A percentile compares a stretch with the other conserved stretches of the same genome.
These are phyloP conservation scores for Plectrocnemia conspersa DNA, from an alignment of 1,140 invertebrate genomes.

Conservation along the genomic window DNA sequence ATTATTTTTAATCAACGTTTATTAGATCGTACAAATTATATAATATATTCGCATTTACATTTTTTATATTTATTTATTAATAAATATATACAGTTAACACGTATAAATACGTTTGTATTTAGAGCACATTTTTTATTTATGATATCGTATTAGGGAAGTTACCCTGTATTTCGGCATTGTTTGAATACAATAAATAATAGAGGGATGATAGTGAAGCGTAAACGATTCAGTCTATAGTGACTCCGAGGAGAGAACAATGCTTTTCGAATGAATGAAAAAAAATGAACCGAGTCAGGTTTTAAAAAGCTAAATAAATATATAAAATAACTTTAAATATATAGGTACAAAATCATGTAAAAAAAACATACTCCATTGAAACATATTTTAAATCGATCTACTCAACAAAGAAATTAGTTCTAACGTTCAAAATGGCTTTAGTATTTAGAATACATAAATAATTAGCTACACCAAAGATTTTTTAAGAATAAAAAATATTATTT, in stretches of 20 bases:
- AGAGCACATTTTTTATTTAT: background rate
- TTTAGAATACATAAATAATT: no score
- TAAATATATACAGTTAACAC: background rate
- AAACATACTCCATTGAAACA: no score
- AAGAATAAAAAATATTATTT: no score
- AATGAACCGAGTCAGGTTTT: no score
- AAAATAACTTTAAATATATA: no score
- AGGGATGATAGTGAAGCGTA: slow-evolving; percentile 25
- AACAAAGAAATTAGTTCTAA: no score
- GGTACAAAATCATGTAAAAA: no score
- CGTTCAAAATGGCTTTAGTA: no score
- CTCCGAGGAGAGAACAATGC: slow-evolving; percentile 15
- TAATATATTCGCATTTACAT: background rate
- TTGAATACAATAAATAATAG: slow-evolving; percentile 22
- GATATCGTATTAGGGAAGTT: slow-evolving; percentile 14
- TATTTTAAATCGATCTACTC: no score
- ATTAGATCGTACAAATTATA: slow-evolving; percentile 6
- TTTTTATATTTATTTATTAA: background rate
- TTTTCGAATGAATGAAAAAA: slow-evolving; percentile 7
- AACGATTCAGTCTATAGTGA: slow-evolving; percentile 22
- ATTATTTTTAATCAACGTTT: no score
- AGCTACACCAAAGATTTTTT: no score
- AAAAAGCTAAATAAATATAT: no score
- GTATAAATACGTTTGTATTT: background rate
- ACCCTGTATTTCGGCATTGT: slow-evolving; percentile 7